These are phyloP conservation scores for Pipra filicauda DNA, from an alignment of 2,113 vertebrate genomes.

Conservation along the genomic window DNA sequence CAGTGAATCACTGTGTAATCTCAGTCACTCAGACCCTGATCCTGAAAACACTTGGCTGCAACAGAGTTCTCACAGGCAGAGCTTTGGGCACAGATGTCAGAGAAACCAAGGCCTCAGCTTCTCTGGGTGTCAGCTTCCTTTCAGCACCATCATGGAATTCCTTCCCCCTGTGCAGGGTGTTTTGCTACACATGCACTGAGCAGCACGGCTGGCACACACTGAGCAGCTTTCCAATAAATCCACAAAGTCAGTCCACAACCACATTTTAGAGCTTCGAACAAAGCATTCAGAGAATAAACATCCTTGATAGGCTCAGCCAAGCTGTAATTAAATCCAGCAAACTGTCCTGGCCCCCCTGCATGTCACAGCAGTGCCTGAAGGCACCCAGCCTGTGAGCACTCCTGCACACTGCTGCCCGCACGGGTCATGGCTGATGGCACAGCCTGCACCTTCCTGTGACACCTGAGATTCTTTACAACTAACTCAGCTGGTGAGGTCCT, in stretches of 20 bases:
- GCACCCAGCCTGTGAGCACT: too few species aligned
- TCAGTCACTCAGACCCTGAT: constrained; percentile 1
- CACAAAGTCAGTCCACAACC: not conserved
- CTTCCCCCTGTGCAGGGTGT: not conserved
- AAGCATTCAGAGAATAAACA: not conserved
- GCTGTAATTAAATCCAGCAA: not conserved
- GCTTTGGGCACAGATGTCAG: not conserved
- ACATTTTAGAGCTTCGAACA: not conserved
- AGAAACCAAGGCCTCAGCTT: not conserved
- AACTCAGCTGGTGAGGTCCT: not conserved
- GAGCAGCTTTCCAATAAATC: not conserved
- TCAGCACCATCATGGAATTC: not conserved
- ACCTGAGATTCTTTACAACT: not conserved
- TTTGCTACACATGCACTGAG: not conserved
- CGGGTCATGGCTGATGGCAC: not conserved
- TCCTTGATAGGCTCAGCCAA: not conserved
- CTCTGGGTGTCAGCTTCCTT: not conserved
- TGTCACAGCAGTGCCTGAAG: rapidly evolving
- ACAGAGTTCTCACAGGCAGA: not conserved
- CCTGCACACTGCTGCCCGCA: not conserved
- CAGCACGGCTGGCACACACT: rapidly evolving
- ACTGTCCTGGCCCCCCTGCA: not conserved
- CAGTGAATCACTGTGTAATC: constrained; percentile 9
- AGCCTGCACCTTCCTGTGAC: not conserved
- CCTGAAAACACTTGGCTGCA: not conserved